A percentile compares a stretch with the other conserved stretches of the same genome.
Evolutionary conservation across 2,888 invertebrate species (phyloP).

Genomic region (Ophion slaviceki): DNA sequence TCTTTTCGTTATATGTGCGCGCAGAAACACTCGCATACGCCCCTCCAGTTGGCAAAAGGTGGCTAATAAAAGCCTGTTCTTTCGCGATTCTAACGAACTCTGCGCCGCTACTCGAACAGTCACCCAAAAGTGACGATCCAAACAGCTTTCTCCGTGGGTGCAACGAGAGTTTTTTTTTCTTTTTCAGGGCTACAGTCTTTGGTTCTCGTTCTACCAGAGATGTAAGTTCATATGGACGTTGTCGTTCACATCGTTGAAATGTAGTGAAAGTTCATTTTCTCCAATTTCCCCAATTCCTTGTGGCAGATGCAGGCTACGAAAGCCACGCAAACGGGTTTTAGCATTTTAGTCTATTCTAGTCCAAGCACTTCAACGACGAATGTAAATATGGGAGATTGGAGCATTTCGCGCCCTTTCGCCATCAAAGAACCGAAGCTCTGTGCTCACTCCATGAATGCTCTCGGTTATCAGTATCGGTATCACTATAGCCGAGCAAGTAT

Average conservation of each 20-base stretch:
- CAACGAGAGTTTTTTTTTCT: background rate
- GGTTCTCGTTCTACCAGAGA: background rate
- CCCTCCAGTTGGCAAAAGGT: conserved; percentile 19
- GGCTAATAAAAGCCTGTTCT: conserved; percentile 52
- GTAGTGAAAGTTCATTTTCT: background rate
- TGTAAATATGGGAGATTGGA: too few relatives aligned
- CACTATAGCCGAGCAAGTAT: too few relatives aligned
- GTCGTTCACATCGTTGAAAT: background rate
- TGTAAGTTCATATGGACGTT: background rate
- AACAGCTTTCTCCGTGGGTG: background rate
- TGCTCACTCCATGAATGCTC: too few relatives aligned
- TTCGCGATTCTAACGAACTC: conserved; percentile 22
- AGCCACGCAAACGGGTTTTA: background rate
- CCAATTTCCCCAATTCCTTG: background rate
- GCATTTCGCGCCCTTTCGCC: too few relatives aligned
- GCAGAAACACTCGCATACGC: background rate
- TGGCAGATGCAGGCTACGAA: background rate
- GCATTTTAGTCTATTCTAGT: background rate
- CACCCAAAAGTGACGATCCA: background rate
- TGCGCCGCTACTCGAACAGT: background rate
- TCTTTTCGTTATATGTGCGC: conserved; percentile 12
- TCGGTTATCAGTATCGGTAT: too few relatives aligned
- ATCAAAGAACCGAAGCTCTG: too few relatives aligned
- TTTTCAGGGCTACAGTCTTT: background rate
- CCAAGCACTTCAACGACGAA: too few relatives aligned